Evolutionary conservation across 2,113 vertebrate genomes (phyloP).

Genomic region (Indicator indicator): DNA sequence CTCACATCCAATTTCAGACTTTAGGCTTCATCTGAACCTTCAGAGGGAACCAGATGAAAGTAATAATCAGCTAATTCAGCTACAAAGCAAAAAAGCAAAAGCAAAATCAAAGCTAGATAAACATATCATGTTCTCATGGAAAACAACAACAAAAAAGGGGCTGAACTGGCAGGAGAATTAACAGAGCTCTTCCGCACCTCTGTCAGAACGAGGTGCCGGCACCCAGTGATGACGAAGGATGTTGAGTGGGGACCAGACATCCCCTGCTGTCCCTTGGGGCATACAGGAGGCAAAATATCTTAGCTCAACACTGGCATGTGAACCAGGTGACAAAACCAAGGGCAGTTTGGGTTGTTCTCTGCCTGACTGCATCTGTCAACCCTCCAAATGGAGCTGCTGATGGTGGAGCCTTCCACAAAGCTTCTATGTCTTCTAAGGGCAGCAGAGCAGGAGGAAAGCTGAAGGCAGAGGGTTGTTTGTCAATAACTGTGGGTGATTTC

Average conservation of each 20-base stretch:
- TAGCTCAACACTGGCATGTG: not conserved
- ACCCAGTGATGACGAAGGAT: rapidly evolving
- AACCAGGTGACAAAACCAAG: not conserved
- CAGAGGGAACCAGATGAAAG: conserved; percentile 64
- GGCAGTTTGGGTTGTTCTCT: not conserved
- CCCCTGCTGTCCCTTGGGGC: not conserved
- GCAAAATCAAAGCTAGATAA: conserved; percentile 61
- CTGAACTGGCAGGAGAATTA: conserved; percentile 8
- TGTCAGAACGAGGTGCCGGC: not conserved
- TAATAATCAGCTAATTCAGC: conserved; percentile 56
- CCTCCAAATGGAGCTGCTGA: rapidly evolving
- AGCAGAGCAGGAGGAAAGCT: rapidly evolving
- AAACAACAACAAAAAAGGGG: conserved; percentile 53
- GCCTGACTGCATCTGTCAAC: not conserved
- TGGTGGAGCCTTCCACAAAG: not conserved
- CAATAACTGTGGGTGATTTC: rapidly evolving
- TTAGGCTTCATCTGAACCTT: conserved; percentile 51
- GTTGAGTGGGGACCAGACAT: rapidly evolving
- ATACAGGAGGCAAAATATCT: not conserved
- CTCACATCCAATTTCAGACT: conserved; percentile 53
- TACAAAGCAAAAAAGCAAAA: conserved; percentile 2
- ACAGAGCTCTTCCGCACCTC: conserved; percentile 21
- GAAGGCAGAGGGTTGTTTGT: rapidly evolving
- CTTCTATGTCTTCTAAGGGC: not conserved
- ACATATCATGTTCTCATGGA: conserved; percentile 48